These are phyloP conservation scores for Psittacula cyanocephala DNA, from an alignment of 2,113 vertebrate species.

Conservation along the genomic window DNA sequence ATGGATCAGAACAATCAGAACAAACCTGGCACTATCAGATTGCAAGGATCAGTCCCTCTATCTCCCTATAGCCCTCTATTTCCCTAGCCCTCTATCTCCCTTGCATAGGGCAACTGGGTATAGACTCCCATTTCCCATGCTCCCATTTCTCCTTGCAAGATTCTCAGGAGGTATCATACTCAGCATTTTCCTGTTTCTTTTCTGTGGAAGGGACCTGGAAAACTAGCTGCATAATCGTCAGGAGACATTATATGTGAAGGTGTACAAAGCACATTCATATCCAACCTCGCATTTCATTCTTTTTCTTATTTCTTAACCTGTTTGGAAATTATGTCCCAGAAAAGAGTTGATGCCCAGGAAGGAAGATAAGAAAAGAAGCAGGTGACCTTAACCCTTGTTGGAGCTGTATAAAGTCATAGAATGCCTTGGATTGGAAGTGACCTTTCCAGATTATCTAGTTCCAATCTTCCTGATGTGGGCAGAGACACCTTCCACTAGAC, in stretches of 20 bases:
- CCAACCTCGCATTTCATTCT: neutral
- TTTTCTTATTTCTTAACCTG: neutral
- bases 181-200: neutral
- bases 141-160: neutral
- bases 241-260: neutral
- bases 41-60: neutral
- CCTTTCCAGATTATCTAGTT: neutral
- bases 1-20: neutral
- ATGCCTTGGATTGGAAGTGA: neutral
- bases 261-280: neutral
- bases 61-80: neutral
- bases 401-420: neutral
- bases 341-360: neutral
- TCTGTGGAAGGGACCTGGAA: neutral
- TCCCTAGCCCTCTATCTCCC: neutral
- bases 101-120: neutral
- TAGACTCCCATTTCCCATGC: neutral
- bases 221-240: neutral
- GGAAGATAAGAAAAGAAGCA: neutral
- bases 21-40: neutral
- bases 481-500: neutral
- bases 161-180: neutral
- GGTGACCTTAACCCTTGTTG: neutral
- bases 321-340: neutral
- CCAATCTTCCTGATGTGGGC: neutral